Evolutionary conservation across 2,797 vertebrate species (phyloP), one percentile per base, ranked within the genome.

Genomic region (Sebastes jordani): DNA sequence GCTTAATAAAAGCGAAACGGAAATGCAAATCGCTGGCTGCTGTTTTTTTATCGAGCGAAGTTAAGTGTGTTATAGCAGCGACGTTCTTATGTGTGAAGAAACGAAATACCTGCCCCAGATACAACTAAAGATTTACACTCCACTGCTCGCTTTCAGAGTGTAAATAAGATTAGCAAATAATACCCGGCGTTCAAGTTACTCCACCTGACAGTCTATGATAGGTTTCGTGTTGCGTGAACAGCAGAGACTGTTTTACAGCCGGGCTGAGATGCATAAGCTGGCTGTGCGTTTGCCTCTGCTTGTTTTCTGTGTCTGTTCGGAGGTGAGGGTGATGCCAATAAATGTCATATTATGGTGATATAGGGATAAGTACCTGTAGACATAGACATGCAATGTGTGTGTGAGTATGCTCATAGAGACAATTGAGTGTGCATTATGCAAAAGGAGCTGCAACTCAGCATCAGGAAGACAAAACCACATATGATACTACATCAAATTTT

Each of bases 151-250:
- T 89, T 89, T 89, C 78, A 87, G 55, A 88, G 78, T 84, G 81
- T 84, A 89, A 90, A 90, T 90, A 84, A 36, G 81, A 93, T 93
- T 88, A 89, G 82, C 63, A 82, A 89, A 90, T 84, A 94, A 93
- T 85, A 89, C 49, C 30, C 1, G 30, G 73, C 0, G 72, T 84
- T 92, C 84, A 59, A 22, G 25, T 92, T 92, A 78, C 91, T 30
- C 46, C 80, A 80, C 74, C 80, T 90, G 85, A 91, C 81, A 76
- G 83, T 80, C 76, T 82, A 87, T 89, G 78, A 88, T 83, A 88
- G 90, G 89, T 91, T 91, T 93, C 63, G 16, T 86, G 20, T 93
- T 91, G 66, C 83, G 0, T 88, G 87, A 86, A 88, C 46, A 58
- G 46, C 66, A 22, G 59, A 20, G 84, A 49, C 80, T 63, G 54